Evolutionary conservation across 2,888 invertebrate genomes (phyloP), one percentile per base, ranked within the genome.

Genomic region (Yponomeuta malinellus): DNA sequence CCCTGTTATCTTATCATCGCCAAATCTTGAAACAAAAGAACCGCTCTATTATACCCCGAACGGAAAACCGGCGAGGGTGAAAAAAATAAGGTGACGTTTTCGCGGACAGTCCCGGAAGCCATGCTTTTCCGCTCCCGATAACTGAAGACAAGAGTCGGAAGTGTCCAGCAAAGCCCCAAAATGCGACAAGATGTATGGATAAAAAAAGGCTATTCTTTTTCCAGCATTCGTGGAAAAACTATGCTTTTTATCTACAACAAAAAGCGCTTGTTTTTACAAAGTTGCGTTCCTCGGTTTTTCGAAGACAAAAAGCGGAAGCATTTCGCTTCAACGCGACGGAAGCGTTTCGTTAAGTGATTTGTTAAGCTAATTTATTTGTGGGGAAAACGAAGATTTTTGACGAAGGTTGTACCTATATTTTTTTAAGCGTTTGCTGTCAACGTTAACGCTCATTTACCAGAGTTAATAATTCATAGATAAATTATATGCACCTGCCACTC

Each of bases 71-170:
- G 75, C 73, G 73, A 73, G 74, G 73, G 75, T 72, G 75, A 83
- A 82, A 86, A 37, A 86, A 84, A 82, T 77, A 73, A 79, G 78
- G 52, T 75, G 76, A 74, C 70, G 77, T 79, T 76, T 77, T 78
- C 77, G 78, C 77, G 81, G 83, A 87, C 86, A 86, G 79, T 78
- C 75, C 78, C 86, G 91, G 91, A 90, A 90, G 88, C 79, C 80
- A 86, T 91, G 85, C 81, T 83, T 90, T 87, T 83, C 86, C 85
- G 76, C 74, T 74, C 69, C 81, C 82, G 88, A 90, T 90, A 90
- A 83, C 83, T 83, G 77, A 79, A 88, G 91, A 89, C 90, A 89
- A 84, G 87, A 74, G 73, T 76, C 84, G 91, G 90, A 90, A 90
- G 84, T 79, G 80, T 78, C 78, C 77, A 71, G 77, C 78, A 48